Percentiles rank a stretch among this genome's conserved stretches.
phyloP scores from a whole-genome alignment of 2,113 vertebrate species.

The Marcusenius ussheri region DNA sequence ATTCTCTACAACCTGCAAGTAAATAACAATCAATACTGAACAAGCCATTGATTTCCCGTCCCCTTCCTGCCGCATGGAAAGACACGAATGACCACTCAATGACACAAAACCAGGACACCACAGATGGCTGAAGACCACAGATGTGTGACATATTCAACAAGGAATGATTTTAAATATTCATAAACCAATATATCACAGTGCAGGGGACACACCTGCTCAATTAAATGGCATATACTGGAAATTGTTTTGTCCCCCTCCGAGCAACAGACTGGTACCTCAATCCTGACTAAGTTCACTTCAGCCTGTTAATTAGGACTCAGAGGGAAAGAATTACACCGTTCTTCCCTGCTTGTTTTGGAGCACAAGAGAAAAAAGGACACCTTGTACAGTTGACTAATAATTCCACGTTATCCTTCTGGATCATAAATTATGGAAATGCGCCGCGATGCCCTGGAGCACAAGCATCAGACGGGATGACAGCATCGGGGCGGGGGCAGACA shows the following conservation, averaged over 20 bases:
- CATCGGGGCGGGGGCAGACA: background rate
- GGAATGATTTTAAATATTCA: background rate
- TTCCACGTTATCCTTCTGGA: background rate
- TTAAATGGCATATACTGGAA: background rate
- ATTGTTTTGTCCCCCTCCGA: background rate
- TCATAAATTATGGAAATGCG: slow-evolving; percentile 10
- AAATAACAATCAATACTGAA: background rate
- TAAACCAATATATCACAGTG: background rate
- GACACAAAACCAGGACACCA: background rate
- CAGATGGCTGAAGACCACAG: background rate
- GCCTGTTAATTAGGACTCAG: background rate
- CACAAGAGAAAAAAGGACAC: background rate
- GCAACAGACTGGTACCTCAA: background rate
- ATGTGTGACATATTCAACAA: background rate
- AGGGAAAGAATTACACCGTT: background rate
- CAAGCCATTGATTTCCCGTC: background rate
- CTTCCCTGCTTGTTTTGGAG: background rate
- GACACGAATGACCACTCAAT: background rate
- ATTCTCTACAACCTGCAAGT: background rate
- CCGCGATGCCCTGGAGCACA: background rate
- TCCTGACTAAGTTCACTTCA: background rate
- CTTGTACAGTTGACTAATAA: background rate
- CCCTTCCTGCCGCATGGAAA: background rate
- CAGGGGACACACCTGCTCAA: background rate
- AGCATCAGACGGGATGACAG: background rate